Percentiles rank a stretch among this genome's conserved stretches.
Evolutionary conservation across 2,113 vertebrate species (phyloP).

Genomic region (Passer domesticus): DNA sequence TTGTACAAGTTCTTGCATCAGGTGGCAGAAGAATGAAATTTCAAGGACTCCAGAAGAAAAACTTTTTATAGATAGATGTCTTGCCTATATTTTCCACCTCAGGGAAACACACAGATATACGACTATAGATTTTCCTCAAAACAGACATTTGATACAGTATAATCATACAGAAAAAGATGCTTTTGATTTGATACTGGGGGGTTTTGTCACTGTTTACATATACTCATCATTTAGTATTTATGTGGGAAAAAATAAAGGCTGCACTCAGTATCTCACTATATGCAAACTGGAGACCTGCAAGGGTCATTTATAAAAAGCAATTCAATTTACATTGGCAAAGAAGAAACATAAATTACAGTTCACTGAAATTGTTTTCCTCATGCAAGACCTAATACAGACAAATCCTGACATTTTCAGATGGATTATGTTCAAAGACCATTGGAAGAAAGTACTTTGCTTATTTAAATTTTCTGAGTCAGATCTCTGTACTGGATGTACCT

Average conservation of each 20-base stretch:
- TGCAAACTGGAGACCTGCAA: not conserved
- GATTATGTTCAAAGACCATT: not conserved
- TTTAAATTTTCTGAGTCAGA: not conserved
- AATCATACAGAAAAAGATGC: not conserved
- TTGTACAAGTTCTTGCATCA: not conserved
- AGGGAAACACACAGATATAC: not conserved
- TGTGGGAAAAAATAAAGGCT: conserved; percentile 4
- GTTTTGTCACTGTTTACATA: not conserved
- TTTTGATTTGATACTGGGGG: not conserved
- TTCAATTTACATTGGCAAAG: not conserved
- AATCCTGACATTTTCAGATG: not conserved
- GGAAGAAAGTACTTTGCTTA: not conserved
- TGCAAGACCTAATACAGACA: not conserved
- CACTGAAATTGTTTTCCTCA: not conserved
- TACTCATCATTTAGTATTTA: not conserved
- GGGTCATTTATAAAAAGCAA: not conserved
- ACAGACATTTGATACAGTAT: not conserved
- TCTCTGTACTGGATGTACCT: not conserved
- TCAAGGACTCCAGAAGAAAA: not conserved
- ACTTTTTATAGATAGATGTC: not conserved
- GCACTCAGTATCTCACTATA: not conserved
- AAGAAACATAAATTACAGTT: not conserved
- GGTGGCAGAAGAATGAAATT: not conserved
- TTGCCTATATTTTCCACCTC: not conserved
- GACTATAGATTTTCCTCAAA: not conserved